Evolutionary conservation across 2,113 vertebrate species (phyloP).

Genomic region (Daphoenositta chrysoptera): DNA sequence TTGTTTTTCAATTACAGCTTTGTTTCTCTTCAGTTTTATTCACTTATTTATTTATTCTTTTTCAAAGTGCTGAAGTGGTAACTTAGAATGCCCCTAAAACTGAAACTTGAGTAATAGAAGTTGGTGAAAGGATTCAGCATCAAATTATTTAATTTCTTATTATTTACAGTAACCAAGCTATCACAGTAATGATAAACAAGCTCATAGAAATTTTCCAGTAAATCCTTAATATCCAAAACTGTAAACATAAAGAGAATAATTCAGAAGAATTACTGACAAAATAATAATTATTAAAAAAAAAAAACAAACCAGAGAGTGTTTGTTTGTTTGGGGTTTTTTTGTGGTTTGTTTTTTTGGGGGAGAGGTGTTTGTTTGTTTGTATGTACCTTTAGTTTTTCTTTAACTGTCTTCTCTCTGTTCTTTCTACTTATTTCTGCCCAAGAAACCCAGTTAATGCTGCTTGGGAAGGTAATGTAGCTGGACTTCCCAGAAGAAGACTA

Average conservation of each 20-base stretch:
- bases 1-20: not conserved
- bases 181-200: not conserved
- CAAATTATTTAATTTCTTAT: not conserved
- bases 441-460: not conserved
- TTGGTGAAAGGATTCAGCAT: not conserved
- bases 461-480: not conserved
- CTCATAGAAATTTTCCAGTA: not conserved
- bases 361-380: not conserved
- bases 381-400: not conserved
- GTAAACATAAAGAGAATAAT: not conserved
- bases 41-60: not conserved
- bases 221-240: not conserved
- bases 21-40: not conserved
- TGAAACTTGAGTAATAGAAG: not conserved
- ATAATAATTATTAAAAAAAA: not conserved
- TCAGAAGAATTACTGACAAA: not conserved
- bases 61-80: not conserved
- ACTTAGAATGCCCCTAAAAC: not conserved
- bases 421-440: not conserved
- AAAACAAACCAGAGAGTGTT: no score
- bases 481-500: not conserved
- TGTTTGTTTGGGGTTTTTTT: no score
- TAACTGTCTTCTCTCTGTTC: not conserved
- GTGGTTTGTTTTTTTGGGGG: fast-evolving
- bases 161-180: not conserved